Evolutionary conservation across 2,797 vertebrate genomes (phyloP), one percentile per base, ranked within the genome.

Genomic region (Mus minutoides): DNA sequence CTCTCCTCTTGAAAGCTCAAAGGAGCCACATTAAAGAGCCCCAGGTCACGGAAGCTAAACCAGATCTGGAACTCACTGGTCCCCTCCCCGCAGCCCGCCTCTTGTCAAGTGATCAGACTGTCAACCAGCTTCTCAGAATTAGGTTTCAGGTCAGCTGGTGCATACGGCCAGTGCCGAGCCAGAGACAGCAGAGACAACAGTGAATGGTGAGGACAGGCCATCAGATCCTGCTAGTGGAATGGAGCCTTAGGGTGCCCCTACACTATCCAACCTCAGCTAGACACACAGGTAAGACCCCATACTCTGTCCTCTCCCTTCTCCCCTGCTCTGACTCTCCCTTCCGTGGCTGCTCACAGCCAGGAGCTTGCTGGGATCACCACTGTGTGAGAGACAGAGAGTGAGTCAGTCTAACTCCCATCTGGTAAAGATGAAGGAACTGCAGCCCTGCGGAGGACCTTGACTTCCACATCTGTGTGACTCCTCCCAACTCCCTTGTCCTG

Each of bases 91-190:
- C 80, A 89, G 69, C 96, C 86, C 31, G 49, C 86, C 86, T 94
- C 95, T 84, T 34, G 94, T 97, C 97, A 96, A 96, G 86, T 97
- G 97, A 95, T 83, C 82, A 11, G 29, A 67, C 93, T 91, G 95
- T 96, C 95, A 96, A 91, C 88, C 34, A 79, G 85, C 62, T 90
- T 88, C 88, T 95, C 85, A 93, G 97, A 94, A 76, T 98, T 95
- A 86, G 90, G 91, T 98, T 97, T 97, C 97, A 97, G 83, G 92
- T 92, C 97, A 96, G 89, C 92, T 46, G 29, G 67, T 82, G 43
- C 96, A 95, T 97, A 97, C 96, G 84, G 91, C 16, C 62, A 21
- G 83, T 93, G 89, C 97, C 94, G 77, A 94, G 76, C 71, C 71
- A 9, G 82, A 94, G 79, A 75, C 88, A 13, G 83, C 91, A 96